Evolutionary conservation across 2,888 invertebrate genomes (phyloP), one percentile per base, ranked within the genome.

Genomic region (Apomyelois bistriatella): DNA sequence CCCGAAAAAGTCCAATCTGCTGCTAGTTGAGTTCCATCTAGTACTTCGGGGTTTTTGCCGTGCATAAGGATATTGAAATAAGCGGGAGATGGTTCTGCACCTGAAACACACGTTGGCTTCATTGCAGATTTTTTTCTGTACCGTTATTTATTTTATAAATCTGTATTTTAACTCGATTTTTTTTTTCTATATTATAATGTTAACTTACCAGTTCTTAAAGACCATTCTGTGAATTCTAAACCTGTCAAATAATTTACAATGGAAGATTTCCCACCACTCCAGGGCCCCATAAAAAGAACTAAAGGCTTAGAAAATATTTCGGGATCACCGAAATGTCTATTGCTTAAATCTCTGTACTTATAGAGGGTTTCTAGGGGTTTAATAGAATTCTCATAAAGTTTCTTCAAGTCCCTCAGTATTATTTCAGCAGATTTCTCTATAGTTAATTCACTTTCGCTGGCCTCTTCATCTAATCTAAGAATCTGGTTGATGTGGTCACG

Each of bases 241-340:
- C 96, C 95, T 38, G 97, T 93, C 60, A 98, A 91, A 84, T 98
- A 98, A 84, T 98, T 98, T 59, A 98, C 94, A 64, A 98, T 96
- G 51, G 97, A 95, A 1, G 98, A 97, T 89, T 98, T 98, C 59
- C 98, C 98, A 55, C 98, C 97, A 72, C 97, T 97, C 97, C 98
- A 98, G 37, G 98, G 98, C 40, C 98, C 98, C 95, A 98, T 96
- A 73, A 98, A 97, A 4, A 98, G 91, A 51, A 98, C 93, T 72
- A 98, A 89, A 1, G 98, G 98, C 74, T 98, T 98, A 2, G 97
- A 97, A 81, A 97, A 97, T 73, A 98, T 97, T 92, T 98, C 98
- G 1, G 97, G 95, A 87, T 98, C 98, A 72, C 97, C 96, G 73
- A 97, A 97, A 84, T 96, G 97, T 61, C 97, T 93, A 79, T 97